Percentiles rank a stretch among this genome's conserved stretches.
Conservation (phyloP, 2,888 invertebrate genomes). For the Noctua fimbriata region DNA sequence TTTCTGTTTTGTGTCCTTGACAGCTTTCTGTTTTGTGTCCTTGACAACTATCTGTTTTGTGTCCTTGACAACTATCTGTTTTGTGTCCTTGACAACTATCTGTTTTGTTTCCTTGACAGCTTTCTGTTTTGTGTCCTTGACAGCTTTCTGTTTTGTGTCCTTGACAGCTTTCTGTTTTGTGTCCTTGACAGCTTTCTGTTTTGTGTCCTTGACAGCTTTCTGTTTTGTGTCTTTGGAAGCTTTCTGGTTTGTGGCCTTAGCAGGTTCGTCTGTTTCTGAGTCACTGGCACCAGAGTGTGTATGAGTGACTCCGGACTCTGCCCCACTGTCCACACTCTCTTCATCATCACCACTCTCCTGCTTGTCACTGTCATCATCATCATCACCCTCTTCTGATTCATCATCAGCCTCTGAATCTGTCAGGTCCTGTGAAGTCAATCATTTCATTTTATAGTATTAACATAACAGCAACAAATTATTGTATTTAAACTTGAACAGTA, state of each 20-base stretch:
- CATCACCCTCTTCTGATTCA: slow-evolving; percentile 72
- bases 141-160: slow-evolving; percentile 33
- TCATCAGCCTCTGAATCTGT: slow-evolving; percentile 80
- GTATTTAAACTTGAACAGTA: neutral
- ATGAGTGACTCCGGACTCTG: slow-evolving; percentile 79
- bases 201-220: slow-evolving; percentile 30
- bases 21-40: slow-evolving; percentile 33
- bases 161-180: slow-evolving; percentile 40
- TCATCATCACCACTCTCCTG: slow-evolving; percentile 71
- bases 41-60: slow-evolving; percentile 40
- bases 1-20: slow-evolving; percentile 35
- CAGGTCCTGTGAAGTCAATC: slow-evolving; percentile 72
- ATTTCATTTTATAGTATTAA: neutral
- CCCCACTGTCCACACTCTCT: slow-evolving; percentile 84
- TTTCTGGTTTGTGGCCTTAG: slow-evolving; percentile 48
- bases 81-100: slow-evolving; percentile 29
- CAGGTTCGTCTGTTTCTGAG: slow-evolving; percentile 68
- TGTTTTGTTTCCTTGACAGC: slow-evolving; percentile 21
- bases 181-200: slow-evolving; percentile 35
- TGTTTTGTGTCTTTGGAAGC: slow-evolving; percentile 20
- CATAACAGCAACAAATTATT: neutral
- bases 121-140: slow-evolving; percentile 35
- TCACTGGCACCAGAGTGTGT: slow-evolving; percentile 71
- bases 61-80: slow-evolving; percentile 35
- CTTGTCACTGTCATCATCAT: slow-evolving; percentile 72